Percentiles rank a stretch among this genome's conserved stretches.
phyloP scores from a whole-genome alignment of 2,113 vertebrate species.

The Heterocephalus glaber region DNA sequence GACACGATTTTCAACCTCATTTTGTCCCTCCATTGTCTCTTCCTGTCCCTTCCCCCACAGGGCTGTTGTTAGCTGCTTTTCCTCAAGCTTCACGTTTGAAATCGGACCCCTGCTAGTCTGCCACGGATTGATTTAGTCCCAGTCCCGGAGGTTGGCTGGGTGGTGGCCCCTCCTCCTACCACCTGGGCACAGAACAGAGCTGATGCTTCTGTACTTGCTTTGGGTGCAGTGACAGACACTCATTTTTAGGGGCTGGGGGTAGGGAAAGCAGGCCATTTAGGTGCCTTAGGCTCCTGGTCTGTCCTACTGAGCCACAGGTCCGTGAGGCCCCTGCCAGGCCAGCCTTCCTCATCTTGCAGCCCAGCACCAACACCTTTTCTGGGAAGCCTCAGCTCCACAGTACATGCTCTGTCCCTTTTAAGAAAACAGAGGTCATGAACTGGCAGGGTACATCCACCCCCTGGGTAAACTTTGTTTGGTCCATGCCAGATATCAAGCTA shows the following conservation, averaged over 20 bases:
- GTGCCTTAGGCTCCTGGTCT: not conserved
- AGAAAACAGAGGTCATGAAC: slow-evolving; percentile 46
- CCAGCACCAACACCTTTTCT: not conserved
- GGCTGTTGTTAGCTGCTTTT: slow-evolving; percentile 55
- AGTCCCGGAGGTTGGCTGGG: slow-evolving; percentile 11
- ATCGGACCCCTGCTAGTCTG: slow-evolving; percentile 57
- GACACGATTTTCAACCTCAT: slow-evolving; percentile 33
- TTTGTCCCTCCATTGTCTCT: slow-evolving; percentile 62
- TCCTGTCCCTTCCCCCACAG: not conserved
- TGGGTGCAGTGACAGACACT: not conserved
- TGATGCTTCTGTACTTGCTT: not conserved
- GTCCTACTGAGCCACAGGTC: not conserved
- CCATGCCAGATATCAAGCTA: slow-evolving; percentile 1
- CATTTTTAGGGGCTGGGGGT: not conserved
- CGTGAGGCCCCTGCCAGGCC: not conserved
- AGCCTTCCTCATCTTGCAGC: not conserved
- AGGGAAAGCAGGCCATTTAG: not conserved
- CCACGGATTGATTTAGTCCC: slow-evolving; percentile 4
- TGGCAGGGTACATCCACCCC: not conserved
- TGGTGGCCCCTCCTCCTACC: not conserved
- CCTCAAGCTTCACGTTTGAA: slow-evolving; percentile 65
- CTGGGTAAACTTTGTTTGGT: slow-evolving; percentile 35
- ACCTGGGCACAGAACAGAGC: accelerated
- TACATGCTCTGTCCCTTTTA: not conserved
- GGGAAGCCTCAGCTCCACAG: not conserved